A percentile compares a stretch with the other conserved stretches of the same genome.
These are phyloP conservation scores for Drosophila rellima DNA, from an alignment of 2,888 invertebrate genomes.

Conservation along the genomic window DNA sequence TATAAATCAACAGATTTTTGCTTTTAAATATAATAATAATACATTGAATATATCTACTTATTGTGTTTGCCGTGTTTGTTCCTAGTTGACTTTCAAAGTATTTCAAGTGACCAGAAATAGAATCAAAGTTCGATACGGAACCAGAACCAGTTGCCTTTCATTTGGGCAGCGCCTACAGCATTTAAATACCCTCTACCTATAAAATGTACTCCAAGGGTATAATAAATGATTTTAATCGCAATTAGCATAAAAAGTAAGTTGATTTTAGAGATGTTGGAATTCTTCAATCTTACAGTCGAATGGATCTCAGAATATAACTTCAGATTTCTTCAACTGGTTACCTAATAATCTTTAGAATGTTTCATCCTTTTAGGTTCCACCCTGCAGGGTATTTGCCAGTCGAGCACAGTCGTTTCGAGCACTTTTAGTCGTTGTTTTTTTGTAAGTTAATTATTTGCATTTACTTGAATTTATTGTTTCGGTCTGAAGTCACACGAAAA, in stretches of 20 bases:
- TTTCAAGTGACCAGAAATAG: constrained; percentile 49
- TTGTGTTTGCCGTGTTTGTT: constrained; percentile 26
- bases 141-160: constrained; percentile 71
- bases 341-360: too few species aligned
- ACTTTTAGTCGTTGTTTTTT: constrained; percentile 32
- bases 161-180: constrained; percentile 52
- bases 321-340: too few species aligned
- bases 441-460: constrained; percentile 48
- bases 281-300: too few species aligned
- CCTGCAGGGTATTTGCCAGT: neutral
- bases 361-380: neutral
- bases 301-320: too few species aligned
- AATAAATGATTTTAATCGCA: neutral
- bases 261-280: neutral
- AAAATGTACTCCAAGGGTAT: neutral
- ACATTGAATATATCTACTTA: neutral
- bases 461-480: constrained; percentile 64
- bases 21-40: constrained; percentile 31
- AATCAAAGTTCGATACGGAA: constrained; percentile 43
- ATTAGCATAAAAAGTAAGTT: neutral
- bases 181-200: constrained; percentile 16
- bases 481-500: constrained; percentile 64
- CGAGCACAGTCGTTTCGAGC: neutral
- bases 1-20: constrained; percentile 36
- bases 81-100: constrained; percentile 48